These are phyloP conservation scores for Podarcis raffonei DNA, from an alignment of 2,113 vertebrate genomes.

Conservation along the genomic window DNA sequence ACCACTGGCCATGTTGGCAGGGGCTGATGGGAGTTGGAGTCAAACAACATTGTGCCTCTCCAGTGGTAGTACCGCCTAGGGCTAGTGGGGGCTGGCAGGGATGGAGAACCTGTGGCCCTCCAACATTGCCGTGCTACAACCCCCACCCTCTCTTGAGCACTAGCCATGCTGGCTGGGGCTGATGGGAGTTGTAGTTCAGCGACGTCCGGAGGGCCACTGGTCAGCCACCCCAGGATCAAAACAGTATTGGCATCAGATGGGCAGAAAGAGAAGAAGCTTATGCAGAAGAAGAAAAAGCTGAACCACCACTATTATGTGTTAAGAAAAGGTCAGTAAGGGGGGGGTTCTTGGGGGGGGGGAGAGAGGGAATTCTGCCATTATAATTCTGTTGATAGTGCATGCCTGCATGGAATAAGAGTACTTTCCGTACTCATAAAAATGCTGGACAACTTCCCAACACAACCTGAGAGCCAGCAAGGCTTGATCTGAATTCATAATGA, in stretches of 20 bases:
- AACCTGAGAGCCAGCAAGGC: fast-evolving
- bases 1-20: too few species aligned
- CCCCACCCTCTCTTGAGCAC: neutral
- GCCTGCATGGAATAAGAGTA: slow-evolving; percentile 15
- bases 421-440: slow-evolving; percentile 14
- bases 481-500: neutral
- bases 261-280: neutral
- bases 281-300: neutral
- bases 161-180: neutral
- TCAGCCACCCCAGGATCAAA: neutral
- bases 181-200: too few species aligned
- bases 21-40: too few species aligned
- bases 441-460: slow-evolving; percentile 8
- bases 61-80: too few species aligned
- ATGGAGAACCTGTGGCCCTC: neutral
- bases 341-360: neutral
- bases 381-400: slow-evolving; percentile 22
- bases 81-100: neutral
- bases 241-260: neutral
- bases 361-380: slow-evolving; percentile 12
- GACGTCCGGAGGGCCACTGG: neutral
- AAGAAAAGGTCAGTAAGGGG: too few species aligned
- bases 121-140: neutral
- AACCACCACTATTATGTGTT: too few species aligned
- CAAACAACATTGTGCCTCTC: too few species aligned